Evolutionary conservation across 2,888 invertebrate species (phyloP), one percentile per base, ranked within the genome.

Genomic region (Agrilus mali): DNA sequence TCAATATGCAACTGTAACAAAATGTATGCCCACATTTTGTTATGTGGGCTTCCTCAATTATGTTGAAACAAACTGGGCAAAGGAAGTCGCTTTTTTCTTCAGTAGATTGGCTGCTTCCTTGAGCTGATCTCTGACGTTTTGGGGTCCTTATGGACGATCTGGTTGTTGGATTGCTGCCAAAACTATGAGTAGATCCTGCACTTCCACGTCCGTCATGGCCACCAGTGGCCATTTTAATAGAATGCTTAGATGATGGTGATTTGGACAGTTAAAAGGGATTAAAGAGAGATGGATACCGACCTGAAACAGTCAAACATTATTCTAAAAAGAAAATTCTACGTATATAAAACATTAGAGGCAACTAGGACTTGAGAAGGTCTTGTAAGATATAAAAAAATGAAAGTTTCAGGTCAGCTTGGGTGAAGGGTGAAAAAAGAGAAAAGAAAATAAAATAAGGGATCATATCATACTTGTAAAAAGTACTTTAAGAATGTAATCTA

Each of bases 11-110:
- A 14, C 77, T 74, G 60, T 78, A 81, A 66, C 94, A 94, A 69
- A 88, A 94, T 2, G 90, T 90, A 63, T 94, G 93, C 0, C 93
- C 93, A 67, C 94, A 93, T 52, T 83, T 79, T 0, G 92, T 92
- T 58, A 93, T 88, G 65, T 89, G 83, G 0, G 93, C 90, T 64
- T 90, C 90, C 53, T 83, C 82, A 47, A 93, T 87, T 38, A 87
- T 69, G 63, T 89, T 86, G 66, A 90, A 86, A 68, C 94, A 94
- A 41, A 69, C 48, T 27, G 54, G 68, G 59, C 57, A 57, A 10
- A 51, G 48, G n/a, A 53, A 50, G 36, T 57, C 57, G 2, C 47
- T 39, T 48, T 55, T 57, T n/a, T 55, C 55, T 39, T 75, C 75
- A 37, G 79, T 72, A n/a, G 78, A 78, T 42, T 76, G 76, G 6